These are phyloP conservation scores for Archilochus colubris DNA, from an alignment of 2,113 vertebrate species.

Conservation along the genomic window DNA sequence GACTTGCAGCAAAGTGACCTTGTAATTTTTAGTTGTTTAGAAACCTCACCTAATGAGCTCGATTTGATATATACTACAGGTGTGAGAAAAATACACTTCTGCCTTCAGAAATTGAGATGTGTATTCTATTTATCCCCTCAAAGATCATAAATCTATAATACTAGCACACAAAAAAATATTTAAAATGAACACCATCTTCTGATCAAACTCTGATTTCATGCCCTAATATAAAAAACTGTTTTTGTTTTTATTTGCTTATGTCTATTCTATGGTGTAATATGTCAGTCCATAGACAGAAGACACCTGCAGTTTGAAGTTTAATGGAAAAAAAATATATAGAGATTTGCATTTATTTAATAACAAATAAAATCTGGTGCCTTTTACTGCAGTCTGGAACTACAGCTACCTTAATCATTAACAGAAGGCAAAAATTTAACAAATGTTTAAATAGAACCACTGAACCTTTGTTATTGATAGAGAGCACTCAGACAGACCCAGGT, in stretches of 20 bases:
- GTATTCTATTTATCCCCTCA: background rate
- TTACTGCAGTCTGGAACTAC: background rate
- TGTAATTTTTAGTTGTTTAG: background rate
- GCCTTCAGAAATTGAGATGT: background rate
- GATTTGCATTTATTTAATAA: slow-evolving; percentile 19
- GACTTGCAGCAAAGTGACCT: background rate
- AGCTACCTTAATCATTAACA: slow-evolving; percentile 37
- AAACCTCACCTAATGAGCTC: background rate
- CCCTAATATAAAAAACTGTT: background rate
- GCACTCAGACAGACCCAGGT: background rate
- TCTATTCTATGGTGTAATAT: background rate
- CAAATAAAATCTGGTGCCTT: background rate
- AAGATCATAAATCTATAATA: background rate
- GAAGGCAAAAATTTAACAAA: slow-evolving; percentile 48
- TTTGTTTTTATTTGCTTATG: slow-evolving; percentile 24
- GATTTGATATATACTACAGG: background rate
- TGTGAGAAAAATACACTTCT: background rate
- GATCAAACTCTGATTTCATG: slow-evolving; percentile 46
- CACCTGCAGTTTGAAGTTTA: background rate
- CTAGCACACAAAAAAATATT: background rate
- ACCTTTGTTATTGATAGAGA: slow-evolving; percentile 53
- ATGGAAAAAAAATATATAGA: background rate
- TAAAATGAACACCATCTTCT: background rate
- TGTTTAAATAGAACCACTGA: slow-evolving; percentile 61
- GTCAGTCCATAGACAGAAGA: background rate